Conservation (phyloP, 2,888 invertebrate species). For the Ochlodes sylvanus region DNA sequence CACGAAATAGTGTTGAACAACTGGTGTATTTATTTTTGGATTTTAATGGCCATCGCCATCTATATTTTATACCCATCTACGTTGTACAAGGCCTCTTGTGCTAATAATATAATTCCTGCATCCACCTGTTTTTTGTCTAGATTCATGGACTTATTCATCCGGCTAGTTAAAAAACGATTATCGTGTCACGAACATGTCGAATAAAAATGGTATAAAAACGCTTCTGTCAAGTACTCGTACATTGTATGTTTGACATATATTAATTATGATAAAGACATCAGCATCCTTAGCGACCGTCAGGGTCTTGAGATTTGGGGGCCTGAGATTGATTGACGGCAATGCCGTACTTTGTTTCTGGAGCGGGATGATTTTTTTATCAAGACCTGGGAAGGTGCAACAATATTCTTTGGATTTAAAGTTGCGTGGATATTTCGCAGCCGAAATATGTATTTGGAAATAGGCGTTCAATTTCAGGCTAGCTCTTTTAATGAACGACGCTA, state of each 20-base stretch:
- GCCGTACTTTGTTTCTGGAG: not conserved
- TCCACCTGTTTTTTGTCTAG: not conserved
- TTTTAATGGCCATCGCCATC: no score
- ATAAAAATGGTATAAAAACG: not conserved
- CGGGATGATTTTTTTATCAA: not conserved
- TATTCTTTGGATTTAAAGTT: no score
- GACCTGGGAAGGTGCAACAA: not conserved
- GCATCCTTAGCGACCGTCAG: not conserved
- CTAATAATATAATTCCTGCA: no score
- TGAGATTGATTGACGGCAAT: not conserved
- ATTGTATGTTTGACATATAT: not conserved
- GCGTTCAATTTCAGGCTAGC: no score
- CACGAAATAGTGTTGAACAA: no score
- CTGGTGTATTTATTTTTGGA: no score
- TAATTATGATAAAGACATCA: conserved; percentile 5
- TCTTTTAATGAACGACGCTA: no score
- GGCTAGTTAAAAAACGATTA: not conserved
- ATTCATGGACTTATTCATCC: not conserved
- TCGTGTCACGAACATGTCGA: not conserved
- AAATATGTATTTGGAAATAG: no score
- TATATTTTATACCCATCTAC: no score
- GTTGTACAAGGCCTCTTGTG: no score
- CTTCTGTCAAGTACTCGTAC: not conserved
- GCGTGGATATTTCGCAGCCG: no score
- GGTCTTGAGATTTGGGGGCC: not conserved